Evolutionary conservation across 1,140 invertebrate genomes (phyloP), one percentile per base, ranked within the genome.

Genomic region (Pollicipes pollicipes): DNA sequence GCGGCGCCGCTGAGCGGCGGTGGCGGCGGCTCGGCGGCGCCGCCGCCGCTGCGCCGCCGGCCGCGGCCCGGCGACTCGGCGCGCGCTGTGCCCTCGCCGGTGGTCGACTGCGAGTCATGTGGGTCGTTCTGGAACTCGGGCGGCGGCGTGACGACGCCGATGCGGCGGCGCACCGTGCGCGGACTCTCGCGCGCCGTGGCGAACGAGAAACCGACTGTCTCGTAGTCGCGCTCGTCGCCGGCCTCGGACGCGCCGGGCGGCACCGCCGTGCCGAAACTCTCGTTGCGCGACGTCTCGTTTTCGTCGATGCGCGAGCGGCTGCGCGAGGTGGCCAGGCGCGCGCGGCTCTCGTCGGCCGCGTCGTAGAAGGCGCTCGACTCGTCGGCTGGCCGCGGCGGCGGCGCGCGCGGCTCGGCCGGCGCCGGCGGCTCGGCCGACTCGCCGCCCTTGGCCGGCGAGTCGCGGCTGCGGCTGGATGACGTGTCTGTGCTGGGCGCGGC

Each of bases 101-200:
- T n/a, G n/a, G n/a, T 68, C 66, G 70, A 68, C 70, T 73, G 70
- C 21, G 74, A 72, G 21, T 73, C 69, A 27, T 72, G 75, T 21
- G 76, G 75, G 69, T 76, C 75, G 58, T 73, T 76, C 67, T 77
- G 76, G 27, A 77, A 72, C 66, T 75, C 76, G 45, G 75, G 73
- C 67, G 76, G 75, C 27, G 76, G 74, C 27, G 64, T 72, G 27
- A 71, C 66, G 16, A 73, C 69, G 21, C 71, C 68, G 32, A 74
- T 74, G 67, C 75, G 74, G 67, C 72, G 72, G 29, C 73, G 71
- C 32, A 73, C 69, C 69, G 73, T 72, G 45, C 71, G 58, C 66
- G 70, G 69, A 68, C 74, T 75, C 66, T 69, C 64, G 45, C 71
- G 66, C 27, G 72, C 70, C 67, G 69, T 70, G 27, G 73, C 72